Conservation (phyloP, 2,797 vertebrate species). For the Dermochelys coriacea region DNA sequence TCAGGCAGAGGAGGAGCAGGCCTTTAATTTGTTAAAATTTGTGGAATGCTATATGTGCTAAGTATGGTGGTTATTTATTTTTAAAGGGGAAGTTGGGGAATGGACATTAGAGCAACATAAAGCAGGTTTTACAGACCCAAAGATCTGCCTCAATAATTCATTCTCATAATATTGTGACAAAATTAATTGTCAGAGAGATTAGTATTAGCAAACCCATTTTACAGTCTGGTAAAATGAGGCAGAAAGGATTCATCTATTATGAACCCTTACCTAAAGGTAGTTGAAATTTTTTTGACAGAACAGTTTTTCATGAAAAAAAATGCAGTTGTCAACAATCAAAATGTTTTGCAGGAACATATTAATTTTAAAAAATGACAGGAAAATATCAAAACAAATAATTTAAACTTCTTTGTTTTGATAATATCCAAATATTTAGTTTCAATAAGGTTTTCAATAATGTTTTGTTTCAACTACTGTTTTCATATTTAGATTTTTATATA, state of each 20-base stretch:
- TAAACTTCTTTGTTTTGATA: rapidly evolving
- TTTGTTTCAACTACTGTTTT: too few relatives aligned
- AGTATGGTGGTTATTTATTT: rapidly evolving
- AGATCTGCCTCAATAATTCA: too few relatives aligned
- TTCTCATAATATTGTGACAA: too few relatives aligned
- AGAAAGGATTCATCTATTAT: rapidly evolving
- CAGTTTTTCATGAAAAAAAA: background rate
- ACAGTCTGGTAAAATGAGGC: rapidly evolving
- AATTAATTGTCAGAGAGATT: background rate
- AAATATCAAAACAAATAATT: background rate
- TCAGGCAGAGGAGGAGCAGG: background rate
- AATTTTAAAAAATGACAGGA: background rate
- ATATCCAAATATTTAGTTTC: too few relatives aligned
- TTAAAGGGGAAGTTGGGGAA: rapidly evolving
- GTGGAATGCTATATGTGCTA: background rate
- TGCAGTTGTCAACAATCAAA: background rate
- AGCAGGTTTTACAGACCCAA: rapidly evolving
- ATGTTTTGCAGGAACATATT: background rate
- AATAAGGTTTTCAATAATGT: too few relatives aligned
- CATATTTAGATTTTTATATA: too few relatives aligned
- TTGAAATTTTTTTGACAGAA: background rate
- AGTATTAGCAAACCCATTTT: rapidly evolving
- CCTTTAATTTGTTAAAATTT: background rate
- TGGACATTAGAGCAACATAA: rapidly evolving
- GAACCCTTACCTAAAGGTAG: background rate